These are phyloP conservation scores for Agonopterix heracliana DNA, from an alignment of 2,888 invertebrate species.

Conservation along the genomic window DNA sequence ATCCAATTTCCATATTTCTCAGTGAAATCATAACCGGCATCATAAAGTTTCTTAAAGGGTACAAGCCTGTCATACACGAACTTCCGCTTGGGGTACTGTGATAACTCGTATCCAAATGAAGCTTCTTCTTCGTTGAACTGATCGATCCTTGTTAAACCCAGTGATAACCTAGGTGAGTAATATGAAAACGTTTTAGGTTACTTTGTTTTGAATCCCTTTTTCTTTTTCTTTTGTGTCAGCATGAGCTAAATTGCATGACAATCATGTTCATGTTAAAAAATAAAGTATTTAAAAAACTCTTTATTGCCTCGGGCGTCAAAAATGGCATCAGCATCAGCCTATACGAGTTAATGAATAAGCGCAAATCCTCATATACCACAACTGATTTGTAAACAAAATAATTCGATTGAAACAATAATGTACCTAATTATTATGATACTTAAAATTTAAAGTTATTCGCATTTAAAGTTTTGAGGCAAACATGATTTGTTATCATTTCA, in stretches of 20 bases:
- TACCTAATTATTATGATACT: too few species aligned
- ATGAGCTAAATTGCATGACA: not conserved
- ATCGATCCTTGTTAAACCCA: conserved; percentile 88
- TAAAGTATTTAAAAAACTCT: too few species aligned
- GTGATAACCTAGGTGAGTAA: conserved; percentile 69
- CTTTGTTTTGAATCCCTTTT: not conserved
- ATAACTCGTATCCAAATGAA: conserved; percentile 90
- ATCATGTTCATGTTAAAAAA: not conserved
- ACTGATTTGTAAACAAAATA: too few species aligned
- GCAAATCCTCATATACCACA: too few species aligned
- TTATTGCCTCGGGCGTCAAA: too few species aligned
- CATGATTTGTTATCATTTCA: too few species aligned
- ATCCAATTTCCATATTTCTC: conserved; percentile 91
- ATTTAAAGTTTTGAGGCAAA: too few species aligned
- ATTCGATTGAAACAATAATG: too few species aligned
- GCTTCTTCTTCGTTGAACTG: conserved; percentile 94
- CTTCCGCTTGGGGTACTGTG: conserved; percentile 92
- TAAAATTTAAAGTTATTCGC: too few species aligned
- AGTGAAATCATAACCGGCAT: conserved; percentile 90
- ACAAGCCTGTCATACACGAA: conserved; percentile 84
- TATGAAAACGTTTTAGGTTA: not conserved
- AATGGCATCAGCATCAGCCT: too few species aligned
- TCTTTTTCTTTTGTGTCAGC: too few species aligned
- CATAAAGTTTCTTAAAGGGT: conserved; percentile 92
- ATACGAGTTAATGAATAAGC: too few species aligned